Conservation (phyloP, 1,140 invertebrate species). For the Cecropterus lyciades region DNA sequence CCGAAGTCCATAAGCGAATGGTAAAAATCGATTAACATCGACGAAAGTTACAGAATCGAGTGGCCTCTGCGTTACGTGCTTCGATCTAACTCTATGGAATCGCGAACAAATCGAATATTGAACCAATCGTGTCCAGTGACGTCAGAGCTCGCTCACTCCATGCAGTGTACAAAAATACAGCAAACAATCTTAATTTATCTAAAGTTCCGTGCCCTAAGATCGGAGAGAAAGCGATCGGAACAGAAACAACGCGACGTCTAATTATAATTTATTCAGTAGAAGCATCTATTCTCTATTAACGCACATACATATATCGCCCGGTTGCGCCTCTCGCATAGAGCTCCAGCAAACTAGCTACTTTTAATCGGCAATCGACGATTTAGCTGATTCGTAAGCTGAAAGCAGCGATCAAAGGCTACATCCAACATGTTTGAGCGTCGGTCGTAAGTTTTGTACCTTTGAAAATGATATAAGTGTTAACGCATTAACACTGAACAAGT, state of each 20-base stretch:
- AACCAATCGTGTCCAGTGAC: constrained; percentile 21
- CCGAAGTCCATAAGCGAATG: no score
- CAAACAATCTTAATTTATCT: constrained; percentile 60
- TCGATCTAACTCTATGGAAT: constrained; percentile 33
- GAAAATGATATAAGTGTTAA: no score
- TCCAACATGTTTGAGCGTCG: no score
- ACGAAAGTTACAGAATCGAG: constrained; percentile 48
- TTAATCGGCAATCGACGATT: no score
- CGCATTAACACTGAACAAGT: no score
- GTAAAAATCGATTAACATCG: not conserved
- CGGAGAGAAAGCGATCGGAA: constrained; percentile 52
- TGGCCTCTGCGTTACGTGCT: constrained; percentile 18
- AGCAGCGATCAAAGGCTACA: no score
- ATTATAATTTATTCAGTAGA: constrained; percentile 63
- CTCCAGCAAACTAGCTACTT: no score
- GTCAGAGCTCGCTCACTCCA: constrained; percentile 30
- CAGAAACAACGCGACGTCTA: constrained; percentile 60
- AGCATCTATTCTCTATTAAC: constrained; percentile 76
- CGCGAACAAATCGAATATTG: constrained; percentile 36
- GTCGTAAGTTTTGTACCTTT: no score
- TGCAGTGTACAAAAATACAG: constrained; percentile 72
- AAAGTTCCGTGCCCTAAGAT: constrained; percentile 45
- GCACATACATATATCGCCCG: constrained; percentile 60
- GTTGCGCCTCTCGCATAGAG: constrained; percentile 34
- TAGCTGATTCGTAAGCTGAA: no score